A percentile compares a stretch with the other conserved stretches of the same genome.
Evolutionary conservation across 2,888 invertebrate genomes (phyloP).

Genomic region (Cheiracanthium punctorium): DNA sequence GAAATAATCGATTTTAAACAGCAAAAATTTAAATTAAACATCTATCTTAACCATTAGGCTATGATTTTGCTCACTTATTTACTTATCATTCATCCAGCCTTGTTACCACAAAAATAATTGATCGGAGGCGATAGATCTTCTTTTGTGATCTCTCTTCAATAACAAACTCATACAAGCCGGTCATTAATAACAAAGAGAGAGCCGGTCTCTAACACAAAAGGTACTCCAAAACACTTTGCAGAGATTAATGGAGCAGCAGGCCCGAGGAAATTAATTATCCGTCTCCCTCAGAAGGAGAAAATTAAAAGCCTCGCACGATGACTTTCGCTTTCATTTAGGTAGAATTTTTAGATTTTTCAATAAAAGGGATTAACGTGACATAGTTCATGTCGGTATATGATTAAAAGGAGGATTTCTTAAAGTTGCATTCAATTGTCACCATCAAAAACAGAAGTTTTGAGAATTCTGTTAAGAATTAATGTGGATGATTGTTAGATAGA

Average conservation of each 20-base stretch:
- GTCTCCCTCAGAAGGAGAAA: not conserved
- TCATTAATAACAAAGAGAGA: constrained; percentile 1
- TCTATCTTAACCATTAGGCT: too few relatives aligned
- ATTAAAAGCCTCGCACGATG: constrained; percentile 30
- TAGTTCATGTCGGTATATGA: too few relatives aligned
- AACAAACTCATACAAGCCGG: not conserved
- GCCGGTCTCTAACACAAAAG: not conserved
- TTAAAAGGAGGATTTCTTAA: too few relatives aligned
- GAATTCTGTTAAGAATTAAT: too few relatives aligned
- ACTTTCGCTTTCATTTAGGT: constrained; percentile 28
- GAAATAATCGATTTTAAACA: too few relatives aligned
- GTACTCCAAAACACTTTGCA: not conserved
- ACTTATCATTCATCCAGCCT: too few relatives aligned
- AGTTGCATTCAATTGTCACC: too few relatives aligned
- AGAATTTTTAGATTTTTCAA: not conserved
- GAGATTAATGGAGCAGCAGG: constrained; percentile 3
- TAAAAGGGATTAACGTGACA: not conserved
- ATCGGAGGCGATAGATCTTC: not conserved
- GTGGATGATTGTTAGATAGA: too few relatives aligned
- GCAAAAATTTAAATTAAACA: too few relatives aligned
- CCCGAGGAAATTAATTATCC: constrained; percentile 38
- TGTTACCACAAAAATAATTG: not conserved
- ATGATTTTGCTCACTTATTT: too few relatives aligned
- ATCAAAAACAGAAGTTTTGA: too few relatives aligned
- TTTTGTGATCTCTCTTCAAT: not conserved